Percentiles rank a stretch among this genome's conserved stretches.
phyloP scores from a whole-genome alignment of 2,113 vertebrate genomes.

The Pipra filicauda region DNA sequence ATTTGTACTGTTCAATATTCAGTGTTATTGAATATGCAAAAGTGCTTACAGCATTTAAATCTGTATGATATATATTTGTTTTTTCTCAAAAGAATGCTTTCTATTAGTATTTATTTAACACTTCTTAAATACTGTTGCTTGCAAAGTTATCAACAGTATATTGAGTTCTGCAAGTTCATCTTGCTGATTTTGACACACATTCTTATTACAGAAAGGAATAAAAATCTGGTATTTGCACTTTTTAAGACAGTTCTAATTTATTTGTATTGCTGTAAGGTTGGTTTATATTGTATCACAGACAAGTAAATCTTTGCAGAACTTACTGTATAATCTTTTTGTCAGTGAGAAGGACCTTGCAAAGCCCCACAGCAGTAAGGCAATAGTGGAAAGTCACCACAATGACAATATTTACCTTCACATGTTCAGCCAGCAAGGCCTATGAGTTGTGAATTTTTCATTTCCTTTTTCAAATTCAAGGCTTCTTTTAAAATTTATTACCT shows the following conservation, averaged over 20 bases:
- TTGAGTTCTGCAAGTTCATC: background rate
- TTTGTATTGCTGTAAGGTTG: background rate
- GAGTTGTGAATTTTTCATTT: slow-evolving; percentile 66
- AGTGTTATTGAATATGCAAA: background rate
- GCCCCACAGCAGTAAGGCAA: slow-evolving; percentile 41
- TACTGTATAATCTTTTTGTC: slow-evolving; percentile 35
- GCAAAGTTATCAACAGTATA: background rate
- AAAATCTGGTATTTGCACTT: background rate
- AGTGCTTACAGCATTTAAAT: background rate
- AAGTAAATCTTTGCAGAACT: slow-evolving; percentile 52
- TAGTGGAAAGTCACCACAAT: slow-evolving; percentile 74
- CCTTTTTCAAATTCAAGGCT: slow-evolving; percentile 73
- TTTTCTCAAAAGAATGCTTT: background rate
- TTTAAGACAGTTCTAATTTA: background rate
- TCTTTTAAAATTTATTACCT: slow-evolving; percentile 72
- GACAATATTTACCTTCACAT: slow-evolving; percentile 41
- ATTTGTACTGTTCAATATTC: background rate
- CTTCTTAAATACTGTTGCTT: background rate
- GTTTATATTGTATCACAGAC: slow-evolving; percentile 17
- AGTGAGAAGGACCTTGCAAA: slow-evolving; percentile 22
- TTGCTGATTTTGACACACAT: background rate
- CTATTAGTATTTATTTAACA: background rate
- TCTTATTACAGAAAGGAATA: background rate
- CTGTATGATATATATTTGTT: background rate
- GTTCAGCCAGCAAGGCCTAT: slow-evolving; percentile 41